Percentiles rank a stretch among this genome's conserved stretches.
Conservation (phyloP, 2,888 invertebrate genomes). For the Lysandra bellargus region DNA sequence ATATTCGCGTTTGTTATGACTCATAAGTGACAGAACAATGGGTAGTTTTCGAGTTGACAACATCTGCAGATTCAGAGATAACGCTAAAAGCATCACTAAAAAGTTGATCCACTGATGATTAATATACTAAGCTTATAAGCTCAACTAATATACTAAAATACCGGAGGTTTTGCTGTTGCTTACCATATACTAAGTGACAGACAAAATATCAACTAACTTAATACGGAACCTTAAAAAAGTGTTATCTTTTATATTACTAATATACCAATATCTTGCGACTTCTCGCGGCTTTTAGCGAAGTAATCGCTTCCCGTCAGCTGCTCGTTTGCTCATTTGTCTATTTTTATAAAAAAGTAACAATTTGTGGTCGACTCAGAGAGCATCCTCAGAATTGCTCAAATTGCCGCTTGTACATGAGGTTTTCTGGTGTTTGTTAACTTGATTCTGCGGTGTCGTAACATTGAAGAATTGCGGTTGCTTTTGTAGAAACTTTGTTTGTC, state of each 20-base stretch:
- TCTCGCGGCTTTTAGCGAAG: too few relatives aligned
- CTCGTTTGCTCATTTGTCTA: too few relatives aligned
- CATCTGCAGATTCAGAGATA: neutral
- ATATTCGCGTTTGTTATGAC: neutral
- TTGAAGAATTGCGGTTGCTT: neutral
- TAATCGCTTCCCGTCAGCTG: too few relatives aligned
- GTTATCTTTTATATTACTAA: too few relatives aligned
- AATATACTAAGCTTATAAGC: too few relatives aligned
- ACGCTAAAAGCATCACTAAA: conserved; percentile 6
- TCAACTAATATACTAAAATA: too few relatives aligned
- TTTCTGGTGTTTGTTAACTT: conserved; percentile 7
- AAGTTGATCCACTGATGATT: neutral
- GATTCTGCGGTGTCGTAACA: neutral
- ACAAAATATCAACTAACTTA: too few relatives aligned
- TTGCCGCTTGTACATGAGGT: neutral
- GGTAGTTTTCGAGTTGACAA: neutral
- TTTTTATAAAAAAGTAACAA: neutral
- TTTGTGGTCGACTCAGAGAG: neutral
- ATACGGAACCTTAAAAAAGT: too few relatives aligned
- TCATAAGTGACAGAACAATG: conserved; percentile 8
- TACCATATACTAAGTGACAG: too few relatives aligned
- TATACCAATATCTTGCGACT: too few relatives aligned
- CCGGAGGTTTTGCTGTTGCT: too few relatives aligned
- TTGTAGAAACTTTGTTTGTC: neutral
- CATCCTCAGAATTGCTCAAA: neutral